Evolutionary conservation across 37 sponge, comb jelly and placozoan genomes (phyloP).

Genomic region (Aplysina aerophoba): DNA sequence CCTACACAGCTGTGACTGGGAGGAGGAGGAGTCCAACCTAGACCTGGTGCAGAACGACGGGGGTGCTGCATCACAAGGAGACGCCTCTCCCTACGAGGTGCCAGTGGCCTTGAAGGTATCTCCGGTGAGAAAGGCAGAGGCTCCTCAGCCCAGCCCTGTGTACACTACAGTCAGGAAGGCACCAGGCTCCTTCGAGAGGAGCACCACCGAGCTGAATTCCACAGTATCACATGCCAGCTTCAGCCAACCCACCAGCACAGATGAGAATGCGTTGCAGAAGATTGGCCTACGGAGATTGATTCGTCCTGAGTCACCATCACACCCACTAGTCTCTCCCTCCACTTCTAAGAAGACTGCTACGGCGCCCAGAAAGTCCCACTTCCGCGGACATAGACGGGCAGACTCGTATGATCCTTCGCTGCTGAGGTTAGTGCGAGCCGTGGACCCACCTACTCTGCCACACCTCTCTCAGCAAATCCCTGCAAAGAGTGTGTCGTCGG

Average conservation of each 20-base stretch:
- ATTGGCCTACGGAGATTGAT: too few species aligned
- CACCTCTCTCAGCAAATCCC: neutral
- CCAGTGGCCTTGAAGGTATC: neutral
- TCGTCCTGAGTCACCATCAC: too few species aligned
- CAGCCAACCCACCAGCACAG: neutral
- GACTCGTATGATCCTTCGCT: constrained; percentile 17
- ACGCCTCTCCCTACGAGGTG: constrained; percentile 35
- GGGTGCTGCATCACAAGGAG: neutral
- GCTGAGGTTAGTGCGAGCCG: neutral
- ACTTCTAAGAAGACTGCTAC: too few species aligned
- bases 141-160: too few species aligned
- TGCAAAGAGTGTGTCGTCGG: neutral
- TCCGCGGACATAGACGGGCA: neutral
- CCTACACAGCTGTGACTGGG: too few species aligned
- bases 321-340: too few species aligned
- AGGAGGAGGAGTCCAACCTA: constrained; percentile 5
- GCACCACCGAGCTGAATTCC: neutral
- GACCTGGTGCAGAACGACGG: neutral
- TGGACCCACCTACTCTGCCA: neutral
- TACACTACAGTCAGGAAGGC: neutral
- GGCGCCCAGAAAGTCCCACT: too few species aligned
- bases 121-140: neutral
- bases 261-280: neutral
- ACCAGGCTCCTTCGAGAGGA: neutral
- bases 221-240: neutral